Evolutionary conservation across 1,140 invertebrate species (phyloP).

Genomic region (Danaus melanippus): DNA sequence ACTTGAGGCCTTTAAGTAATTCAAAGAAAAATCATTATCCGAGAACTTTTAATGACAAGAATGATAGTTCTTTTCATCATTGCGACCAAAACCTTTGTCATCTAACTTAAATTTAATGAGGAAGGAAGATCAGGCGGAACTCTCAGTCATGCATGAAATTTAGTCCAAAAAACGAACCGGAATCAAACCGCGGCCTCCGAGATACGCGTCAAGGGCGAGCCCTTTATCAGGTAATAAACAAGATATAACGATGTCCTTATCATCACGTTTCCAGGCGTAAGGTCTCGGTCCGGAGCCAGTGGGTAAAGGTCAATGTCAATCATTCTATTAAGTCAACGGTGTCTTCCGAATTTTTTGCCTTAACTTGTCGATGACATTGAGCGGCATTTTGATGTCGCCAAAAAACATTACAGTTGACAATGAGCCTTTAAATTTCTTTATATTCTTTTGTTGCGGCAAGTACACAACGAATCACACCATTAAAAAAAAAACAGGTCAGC

Average conservation of each 20-base stretch:
- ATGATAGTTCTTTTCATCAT: constrained; percentile 2
- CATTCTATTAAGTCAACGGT: constrained; percentile 21
- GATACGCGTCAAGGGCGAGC: constrained; percentile 44
- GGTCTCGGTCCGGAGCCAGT: constrained; percentile 45
- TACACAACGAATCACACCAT: no score
- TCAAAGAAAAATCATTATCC: no score
- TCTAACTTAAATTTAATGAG: constrained; percentile 42
- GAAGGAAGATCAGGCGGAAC: constrained; percentile 55
- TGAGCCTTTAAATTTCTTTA: constrained; percentile 14
- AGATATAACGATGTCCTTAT: constrained; percentile 38
- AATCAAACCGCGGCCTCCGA: constrained; percentile 42
- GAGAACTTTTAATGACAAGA: no score
- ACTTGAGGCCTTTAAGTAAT: no score
- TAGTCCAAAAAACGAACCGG: constrained; percentile 46
- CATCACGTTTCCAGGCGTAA: constrained; percentile 29
- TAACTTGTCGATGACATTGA: constrained; percentile 27
- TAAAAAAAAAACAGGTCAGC: no score
- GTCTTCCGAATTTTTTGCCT: constrained; percentile 40
- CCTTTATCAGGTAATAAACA: constrained; percentile 54
- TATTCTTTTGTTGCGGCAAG: no score
- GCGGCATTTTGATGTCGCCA: constrained; percentile 21
- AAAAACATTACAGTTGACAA: constrained; percentile 18
- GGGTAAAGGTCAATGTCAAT: constrained; percentile 58
- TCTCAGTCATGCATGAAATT: constrained; percentile 47
- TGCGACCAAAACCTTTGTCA: constrained; percentile 25